Base-by-base conservation (phyloP, 1,140 invertebrate species). In the Latrodectus geometricus region DNA sequence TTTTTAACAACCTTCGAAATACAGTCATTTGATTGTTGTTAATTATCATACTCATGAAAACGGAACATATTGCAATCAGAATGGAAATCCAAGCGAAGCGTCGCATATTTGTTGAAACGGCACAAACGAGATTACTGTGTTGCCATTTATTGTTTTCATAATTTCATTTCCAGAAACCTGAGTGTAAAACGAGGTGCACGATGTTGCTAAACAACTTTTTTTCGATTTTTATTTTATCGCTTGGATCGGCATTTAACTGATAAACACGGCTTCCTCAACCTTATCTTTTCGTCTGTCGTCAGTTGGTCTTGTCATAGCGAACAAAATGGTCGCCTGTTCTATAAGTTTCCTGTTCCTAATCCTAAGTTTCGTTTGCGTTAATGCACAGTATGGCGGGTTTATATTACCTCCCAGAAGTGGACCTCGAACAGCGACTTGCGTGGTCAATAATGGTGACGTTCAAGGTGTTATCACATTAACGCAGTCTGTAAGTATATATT, bases 391-490 rank as follows among this genome's bases (percentile, higher is more conserved):
- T n/a, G 78, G 49, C 9, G 78, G 78, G 0, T 81, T 81, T n/a
- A 20, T 81, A 0, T 8, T 9, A 4, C 68, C 78, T 8, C 78
- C 78, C 0, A 20, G 78, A 9, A 81, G 78, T 70, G 78, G 78
- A 20, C 78, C 78, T 20, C 70, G 70, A 12, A 81, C 17, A 35
- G 78, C 78, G 21, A 81, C 78, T 20, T 81, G 78, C 9, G 52
- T 52, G 0, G 17, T 80, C 14, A 54, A 21, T 2, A 54, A 52
- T 12, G 68, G 66, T 17, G 68, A 72, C 9, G 50, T 81, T 0
- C n/a, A 54, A 54, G 78, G 78, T 9, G 50, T 56, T 11, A 81
- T 81, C 8, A 9, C 48, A 4, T 23, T 81, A 48, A 70, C 15
- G 5, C 78, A 81, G 17, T 49, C 54, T 15, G 78, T 81, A n/a